phyloP scores from a whole-genome alignment of 2,888 invertebrate genomes.

The Lucinisca nassula region DNA sequence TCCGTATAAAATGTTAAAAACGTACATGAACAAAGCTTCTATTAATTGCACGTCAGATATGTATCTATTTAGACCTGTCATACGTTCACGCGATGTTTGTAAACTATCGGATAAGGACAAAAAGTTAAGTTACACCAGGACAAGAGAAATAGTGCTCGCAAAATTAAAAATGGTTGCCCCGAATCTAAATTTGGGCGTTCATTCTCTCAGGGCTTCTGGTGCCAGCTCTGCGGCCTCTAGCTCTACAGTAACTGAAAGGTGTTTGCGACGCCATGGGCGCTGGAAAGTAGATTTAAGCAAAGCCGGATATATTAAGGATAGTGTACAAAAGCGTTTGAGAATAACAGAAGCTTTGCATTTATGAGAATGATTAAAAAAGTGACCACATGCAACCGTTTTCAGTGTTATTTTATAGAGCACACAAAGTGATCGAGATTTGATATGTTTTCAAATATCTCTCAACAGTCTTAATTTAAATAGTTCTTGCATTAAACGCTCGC shows the following conservation, averaged over 20 bases:
- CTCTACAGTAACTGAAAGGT: conserved; percentile 15
- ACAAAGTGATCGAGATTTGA: no score
- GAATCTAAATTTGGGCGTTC: conserved; percentile 25
- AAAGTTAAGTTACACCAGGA: conserved; percentile 38
- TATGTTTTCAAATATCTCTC: no score
- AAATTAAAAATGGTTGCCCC: conserved; percentile 51
- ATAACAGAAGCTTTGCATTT: conserved; percentile 40
- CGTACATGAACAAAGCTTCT: conserved; percentile 7
- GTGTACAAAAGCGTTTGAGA: conserved; percentile 6
- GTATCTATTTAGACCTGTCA: conserved; percentile 13
- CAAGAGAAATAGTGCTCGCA: conserved; percentile 25
- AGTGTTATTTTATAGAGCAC: no score
- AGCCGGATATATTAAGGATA: conserved; percentile 39
- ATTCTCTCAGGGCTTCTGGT: conserved; percentile 33
- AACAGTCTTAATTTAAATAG: no score
- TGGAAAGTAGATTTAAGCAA: conserved; percentile 46
- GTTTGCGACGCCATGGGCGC: conserved; percentile 42
- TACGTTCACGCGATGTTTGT: not conserved
- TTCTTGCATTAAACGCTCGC: no score
- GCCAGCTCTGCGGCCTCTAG: conserved; percentile 12
- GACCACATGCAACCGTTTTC: no score
- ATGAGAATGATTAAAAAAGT: no score
- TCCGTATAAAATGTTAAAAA: conserved; percentile 33
- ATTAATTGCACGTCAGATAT: not conserved
- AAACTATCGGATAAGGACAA: conserved; percentile 16